phyloP scores from a whole-genome alignment of 2,797 vertebrate genomes.

The Microctenopoma lineatum region DNA sequence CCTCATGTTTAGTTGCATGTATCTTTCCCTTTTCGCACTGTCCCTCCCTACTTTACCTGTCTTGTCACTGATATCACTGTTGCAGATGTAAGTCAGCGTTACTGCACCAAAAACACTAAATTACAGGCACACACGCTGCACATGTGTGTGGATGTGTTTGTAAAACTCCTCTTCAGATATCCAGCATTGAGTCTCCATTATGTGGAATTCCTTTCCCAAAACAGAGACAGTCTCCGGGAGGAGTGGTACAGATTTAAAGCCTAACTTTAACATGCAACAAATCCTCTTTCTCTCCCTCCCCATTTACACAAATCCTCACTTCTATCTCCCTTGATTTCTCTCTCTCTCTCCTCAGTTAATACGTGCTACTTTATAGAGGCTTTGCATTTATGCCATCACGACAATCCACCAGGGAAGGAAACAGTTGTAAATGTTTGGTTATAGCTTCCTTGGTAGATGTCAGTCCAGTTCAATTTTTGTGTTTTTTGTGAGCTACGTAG shows the following conservation, averaged over 20 bases:
- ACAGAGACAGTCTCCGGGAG: constrained; percentile 15
- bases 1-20: not conserved
- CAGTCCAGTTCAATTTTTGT: not conserved
- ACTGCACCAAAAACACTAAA: constrained; percentile 5
- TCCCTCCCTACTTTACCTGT: not conserved
- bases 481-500: constrained; percentile 20
- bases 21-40: not conserved
- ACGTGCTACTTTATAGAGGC: constrained; percentile 33
- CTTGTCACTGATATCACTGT: constrained; percentile 1
- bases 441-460: not conserved
- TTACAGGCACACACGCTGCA: not conserved
- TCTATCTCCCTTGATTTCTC: constrained; percentile 20
- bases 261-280: constrained; percentile 43
- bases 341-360: constrained; percentile 9
- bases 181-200: constrained; percentile 20
- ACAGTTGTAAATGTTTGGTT: constrained; percentile 18
- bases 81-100: not conserved
- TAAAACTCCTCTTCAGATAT: constrained; percentile 4
- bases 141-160: constrained; percentile 20
- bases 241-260: constrained; percentile 40
- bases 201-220: constrained; percentile 26
- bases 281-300: constrained; percentile 55
- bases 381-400: constrained; percentile 36
- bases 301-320: constrained; percentile 56
- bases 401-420: constrained; percentile 23